Base-by-base conservation (phyloP, 2,888 invertebrate species). In the Leptothorax acervorum region DNA sequence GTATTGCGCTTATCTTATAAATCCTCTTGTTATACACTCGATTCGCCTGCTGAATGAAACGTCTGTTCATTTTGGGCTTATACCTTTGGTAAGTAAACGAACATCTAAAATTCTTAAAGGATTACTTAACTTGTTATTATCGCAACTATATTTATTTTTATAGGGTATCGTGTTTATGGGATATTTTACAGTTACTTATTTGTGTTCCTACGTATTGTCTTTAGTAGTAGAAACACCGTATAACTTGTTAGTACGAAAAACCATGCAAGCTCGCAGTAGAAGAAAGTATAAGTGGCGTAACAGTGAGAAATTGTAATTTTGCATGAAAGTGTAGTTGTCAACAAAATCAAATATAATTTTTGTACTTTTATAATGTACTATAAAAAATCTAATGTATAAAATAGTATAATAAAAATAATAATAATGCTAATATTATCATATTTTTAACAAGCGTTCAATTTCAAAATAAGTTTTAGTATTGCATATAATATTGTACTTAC, bases 1-100 rank as follows among this genome's bases (percentile, higher is more conserved):
- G 0, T 96, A 96, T 91, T 95, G 96, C 66, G 96, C 96, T 48
- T 96, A 96, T 91, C 93, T 96, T 42, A 86, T 96, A 39, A 96
- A 96, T 94, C 96, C 96, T 0, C 91, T 96, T 48, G 89, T 96
- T 12, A 95, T 96, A 83, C 95, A 94, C 70, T 94, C 96, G 57
- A 91, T 96, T 35, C 95, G 92, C 75, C 90, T 95, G 53, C 91
- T 92, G 51, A 90, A 93, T 55, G 94, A 95, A 84, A 86, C 88
- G 3, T 76, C 93, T 0, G 55, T 92, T 11, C 94, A 93, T 85
- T 83, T 94, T 3, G 95, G 95, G 12, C 82, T 94, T n/a, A 79
- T 94, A 68, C 86, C 91, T 51, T 92, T 93, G 85, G 95, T 95
- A 93, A 94, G 94, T 92, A 79, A 23, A 23, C 3, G 18, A 3